Conservation (phyloP, 1,140 invertebrate species). For the Drosophila sp. region DNA sequence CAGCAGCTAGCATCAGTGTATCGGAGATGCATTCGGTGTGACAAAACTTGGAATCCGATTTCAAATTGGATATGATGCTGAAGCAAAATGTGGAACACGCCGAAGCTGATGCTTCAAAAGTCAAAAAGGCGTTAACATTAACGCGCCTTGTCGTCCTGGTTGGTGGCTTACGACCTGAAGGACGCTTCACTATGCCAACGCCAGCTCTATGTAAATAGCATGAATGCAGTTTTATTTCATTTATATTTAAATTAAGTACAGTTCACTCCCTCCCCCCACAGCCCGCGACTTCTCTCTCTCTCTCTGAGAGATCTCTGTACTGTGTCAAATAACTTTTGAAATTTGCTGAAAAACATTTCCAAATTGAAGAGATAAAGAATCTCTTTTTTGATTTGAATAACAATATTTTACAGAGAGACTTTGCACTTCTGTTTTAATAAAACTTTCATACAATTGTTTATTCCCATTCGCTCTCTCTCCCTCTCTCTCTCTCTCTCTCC, state of each 20-base stretch:
- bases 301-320: background rate
- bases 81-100: slow-evolving; percentile 45
- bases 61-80: background rate
- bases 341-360: background rate
- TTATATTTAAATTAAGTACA: slow-evolving; percentile 56
- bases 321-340: background rate
- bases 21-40: slow-evolving; percentile 17
- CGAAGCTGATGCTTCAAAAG: slow-evolving; percentile 43
- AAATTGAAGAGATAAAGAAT: background rate
- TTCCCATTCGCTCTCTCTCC: background rate
- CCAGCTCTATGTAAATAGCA: slow-evolving; percentile 45
- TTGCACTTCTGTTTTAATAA: background rate
- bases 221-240: slow-evolving; percentile 53
- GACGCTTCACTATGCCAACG: slow-evolving; percentile 10
- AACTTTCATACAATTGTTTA: background rate
- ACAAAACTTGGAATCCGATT: slow-evolving; percentile 13
- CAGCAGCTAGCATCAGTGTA: slow-evolving; percentile 25
- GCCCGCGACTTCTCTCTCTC: slow-evolving; percentile 34
- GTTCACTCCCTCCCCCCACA: slow-evolving; percentile 37
- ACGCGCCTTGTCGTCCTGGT: slow-evolving; percentile 19
- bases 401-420: slow-evolving; percentile 18
- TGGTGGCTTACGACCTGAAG: background rate
- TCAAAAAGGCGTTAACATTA: slow-evolving; percentile 66
- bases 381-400: background rate
- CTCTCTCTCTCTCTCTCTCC: slow-evolving; percentile 21